A percentile compares a stretch with the other conserved stretches of the same genome.
phyloP scores from a whole-genome alignment of 2,797 vertebrate genomes.

The Helostoma temminkii region DNA sequence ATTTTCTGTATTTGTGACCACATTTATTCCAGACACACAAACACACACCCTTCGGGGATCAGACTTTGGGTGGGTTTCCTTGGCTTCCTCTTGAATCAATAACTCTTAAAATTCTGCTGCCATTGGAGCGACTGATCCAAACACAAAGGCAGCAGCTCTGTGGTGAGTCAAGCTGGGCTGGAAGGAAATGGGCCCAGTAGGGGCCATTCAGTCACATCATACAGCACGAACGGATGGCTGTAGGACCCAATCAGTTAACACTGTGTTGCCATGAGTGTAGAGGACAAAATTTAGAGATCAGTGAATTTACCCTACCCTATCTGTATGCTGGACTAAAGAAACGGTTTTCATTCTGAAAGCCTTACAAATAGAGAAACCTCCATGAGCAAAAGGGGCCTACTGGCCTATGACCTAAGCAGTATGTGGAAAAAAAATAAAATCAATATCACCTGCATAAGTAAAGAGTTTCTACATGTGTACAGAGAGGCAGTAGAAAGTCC shows the following conservation, averaged over 20 bases:
- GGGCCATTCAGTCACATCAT: not conserved
- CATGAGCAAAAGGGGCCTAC: too few species aligned
- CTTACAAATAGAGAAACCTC: too few species aligned
- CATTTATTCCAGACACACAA: conserved; percentile 2
- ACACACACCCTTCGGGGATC: conserved; percentile 22
- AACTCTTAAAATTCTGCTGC: conserved; percentile 21
- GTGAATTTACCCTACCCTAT: too few species aligned
- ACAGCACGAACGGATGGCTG: not conserved
- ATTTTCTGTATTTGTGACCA: conserved; percentile 22
- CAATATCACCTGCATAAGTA: too few species aligned
- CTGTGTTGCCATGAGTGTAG: too few species aligned
- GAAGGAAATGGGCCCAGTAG: conserved; percentile 26
- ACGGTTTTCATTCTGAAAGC: too few species aligned
- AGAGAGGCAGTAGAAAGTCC: too few species aligned
- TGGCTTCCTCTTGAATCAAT: conserved; percentile 24
- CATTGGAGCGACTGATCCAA: conserved; percentile 5
- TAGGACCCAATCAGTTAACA: not conserved
- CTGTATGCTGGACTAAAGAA: too few species aligned
- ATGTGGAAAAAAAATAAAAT: too few species aligned
- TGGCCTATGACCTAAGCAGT: too few species aligned
- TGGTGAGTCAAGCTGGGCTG: not conserved
- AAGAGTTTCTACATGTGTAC: too few species aligned
- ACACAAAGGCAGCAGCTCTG: conserved; percentile 13
- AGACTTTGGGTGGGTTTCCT: conserved; percentile 24
- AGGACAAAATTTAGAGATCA: too few species aligned